Evolutionary conservation across 2,797 vertebrate species (phyloP), one percentile per base, ranked within the genome.

Genomic region (Myiothlypis chrysogaster): DNA sequence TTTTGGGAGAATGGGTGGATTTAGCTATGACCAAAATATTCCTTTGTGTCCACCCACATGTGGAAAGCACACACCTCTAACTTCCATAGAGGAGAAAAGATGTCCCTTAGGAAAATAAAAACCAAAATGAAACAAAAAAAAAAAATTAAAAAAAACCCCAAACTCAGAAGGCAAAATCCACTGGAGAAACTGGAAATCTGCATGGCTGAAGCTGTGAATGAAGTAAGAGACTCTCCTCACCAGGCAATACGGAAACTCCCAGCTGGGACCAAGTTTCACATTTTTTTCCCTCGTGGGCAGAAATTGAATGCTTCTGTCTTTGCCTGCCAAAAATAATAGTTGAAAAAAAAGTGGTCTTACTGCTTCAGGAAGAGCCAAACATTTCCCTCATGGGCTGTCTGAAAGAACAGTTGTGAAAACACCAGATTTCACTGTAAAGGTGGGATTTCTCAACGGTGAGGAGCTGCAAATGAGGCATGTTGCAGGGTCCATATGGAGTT

Each of bases 361-460:
- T 87, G 73, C 60, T 87, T 60, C 53, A 80, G 80, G 84, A 96
- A 89, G 83, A 94, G 83, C 77, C 90, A 93, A 92, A 92, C 66
- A 43, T 88, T 90, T 95, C 89, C 80, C 89, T 88, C 1, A 2
- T 73, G 89, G 87, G 91, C 66, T 83, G 32, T 75, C 80, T 84
- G 85, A 88, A 89, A 87, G 91, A 94, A 65, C 73, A 90, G 83
- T 95, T 95, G 95, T 94, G 95, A 84, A 95, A 95, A 95, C 90
- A 96, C 41, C 93, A 93, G 90, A 89, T 94, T 95, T 96, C 91
- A 80, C 85, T 89, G 80, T 61, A 88, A 95, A 89, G 83, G 77
- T 95, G 78, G 93, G 75, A 89, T 94, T 90, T 95, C 89, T 91
- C 87, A 79, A 43, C 46, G 83, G 89, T 64, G 82, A 88, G 79